Conservation (phyloP, 2,888 invertebrate genomes). For the Perizoma flavofasciatum region DNA sequence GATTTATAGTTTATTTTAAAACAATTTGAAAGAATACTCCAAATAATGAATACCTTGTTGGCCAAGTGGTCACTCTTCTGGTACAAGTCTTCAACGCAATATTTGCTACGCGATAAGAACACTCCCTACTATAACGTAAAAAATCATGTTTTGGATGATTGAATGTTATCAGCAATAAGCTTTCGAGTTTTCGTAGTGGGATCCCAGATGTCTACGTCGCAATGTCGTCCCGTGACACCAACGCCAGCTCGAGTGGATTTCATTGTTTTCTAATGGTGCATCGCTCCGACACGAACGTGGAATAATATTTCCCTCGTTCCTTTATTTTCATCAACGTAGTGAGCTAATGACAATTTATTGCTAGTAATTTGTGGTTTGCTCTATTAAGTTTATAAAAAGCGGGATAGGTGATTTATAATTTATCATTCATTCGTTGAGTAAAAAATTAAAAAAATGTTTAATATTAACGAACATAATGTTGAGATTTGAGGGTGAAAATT, state of each 20-base stretch:
- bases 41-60: too few relatives aligned
- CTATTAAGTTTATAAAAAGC: conserved; percentile 12
- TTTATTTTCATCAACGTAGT: conserved; percentile 12
- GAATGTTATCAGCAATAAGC: too few relatives aligned
- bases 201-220: conserved; percentile 19
- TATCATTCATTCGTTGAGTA: not conserved
- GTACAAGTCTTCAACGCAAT: too few relatives aligned
- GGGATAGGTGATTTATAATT: conserved; percentile 14
- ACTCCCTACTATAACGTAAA: too few relatives aligned
- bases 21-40: too few relatives aligned
- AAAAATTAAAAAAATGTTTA: too few relatives aligned
- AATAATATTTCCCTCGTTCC: conserved; percentile 32
- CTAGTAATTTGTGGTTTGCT: conserved; percentile 20
- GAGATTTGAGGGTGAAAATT: too few relatives aligned
- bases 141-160: too few relatives aligned
- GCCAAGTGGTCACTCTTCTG: too few relatives aligned
- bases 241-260: conserved; percentile 52
- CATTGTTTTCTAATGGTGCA: conserved; percentile 55
- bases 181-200: conserved; percentile 23
- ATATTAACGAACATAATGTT: too few relatives aligned
- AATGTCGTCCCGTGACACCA: conserved; percentile 32
- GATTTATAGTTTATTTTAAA: too few relatives aligned
- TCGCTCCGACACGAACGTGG: conserved; percentile 26
- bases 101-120: too few relatives aligned
- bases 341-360: conserved; percentile 14